phyloP scores from a whole-genome alignment of 2,888 invertebrate genomes.

The Agrenia bidenticulata region DNA sequence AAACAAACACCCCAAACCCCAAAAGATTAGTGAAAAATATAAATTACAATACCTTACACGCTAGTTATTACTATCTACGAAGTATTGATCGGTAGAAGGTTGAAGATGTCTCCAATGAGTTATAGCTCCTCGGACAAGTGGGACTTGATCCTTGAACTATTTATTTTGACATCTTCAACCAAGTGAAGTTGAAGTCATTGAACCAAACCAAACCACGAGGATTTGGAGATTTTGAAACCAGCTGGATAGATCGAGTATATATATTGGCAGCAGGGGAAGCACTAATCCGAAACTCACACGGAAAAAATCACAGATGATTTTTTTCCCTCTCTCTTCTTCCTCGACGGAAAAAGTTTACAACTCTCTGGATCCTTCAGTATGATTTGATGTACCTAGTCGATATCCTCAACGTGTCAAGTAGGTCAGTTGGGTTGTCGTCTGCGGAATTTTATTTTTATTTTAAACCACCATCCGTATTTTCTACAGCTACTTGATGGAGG shows the following conservation, averaged over 20 bases:
- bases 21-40: constrained; percentile 9
- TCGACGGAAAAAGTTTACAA: constrained; percentile 7
- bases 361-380: too few relatives aligned
- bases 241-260: not conserved
- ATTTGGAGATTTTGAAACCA: too few relatives aligned
- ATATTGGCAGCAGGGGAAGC: constrained; percentile 6
- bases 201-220: too few relatives aligned
- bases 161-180: too few relatives aligned
- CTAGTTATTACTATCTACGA: not conserved
- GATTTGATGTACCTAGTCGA: too few relatives aligned
- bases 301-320: constrained; percentile 3
- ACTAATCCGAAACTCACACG: constrained; percentile 6
- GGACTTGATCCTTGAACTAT: too few relatives aligned
- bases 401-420: constrained; percentile 1
- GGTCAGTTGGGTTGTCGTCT: constrained; percentile 6
- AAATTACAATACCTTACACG: not conserved
- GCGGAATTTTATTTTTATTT: constrained; percentile 6
- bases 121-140: too few relatives aligned
- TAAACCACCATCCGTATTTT: not conserved
- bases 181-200: too few relatives aligned
- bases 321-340: constrained; percentile 8
- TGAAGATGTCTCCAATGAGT: too few relatives aligned
- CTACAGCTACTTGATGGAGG: too few relatives aligned
- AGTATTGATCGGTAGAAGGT: too few relatives aligned
- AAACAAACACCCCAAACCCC: constrained; percentile 34